Evolutionary conservation across 2,888 invertebrate genomes (phyloP), one percentile per base, ranked within the genome.

Genomic region (Hydriomena furcata): DNA sequence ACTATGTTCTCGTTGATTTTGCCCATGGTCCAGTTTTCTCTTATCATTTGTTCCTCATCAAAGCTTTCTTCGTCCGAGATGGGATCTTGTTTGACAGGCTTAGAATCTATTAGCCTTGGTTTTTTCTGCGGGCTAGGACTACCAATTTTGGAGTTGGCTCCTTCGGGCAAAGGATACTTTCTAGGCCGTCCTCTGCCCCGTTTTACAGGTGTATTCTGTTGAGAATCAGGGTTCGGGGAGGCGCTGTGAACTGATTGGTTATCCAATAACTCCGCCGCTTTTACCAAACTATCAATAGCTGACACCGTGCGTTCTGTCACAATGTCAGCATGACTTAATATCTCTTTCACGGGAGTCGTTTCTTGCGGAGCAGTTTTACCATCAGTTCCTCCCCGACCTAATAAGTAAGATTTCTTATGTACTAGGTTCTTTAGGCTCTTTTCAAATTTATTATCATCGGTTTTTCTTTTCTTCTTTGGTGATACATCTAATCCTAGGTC

Each of bases 1-100:
- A 90, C 79, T 31, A 91, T 90, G 53, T 90, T 88, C 63, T 91
- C 90, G 64, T 91, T 88, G 32, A 91, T 91, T 76, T 89, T 91
- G n/a, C 91, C 91, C 88, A 89, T 88, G 1, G 89, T 89, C 90
- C 89, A 90, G 65, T 89, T 89, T 71, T 86, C 88, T 67, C 75
- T 78, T 4, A 87, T 68, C 5, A 82, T 72, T 65, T 71, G 82
- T 36, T 59, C 61, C 21, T 76, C 79, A 35, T 80, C 84, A 21
- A 73, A 76, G 23, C 64, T 71, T 1, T 82, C 80, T 31, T 82
- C 81, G 23, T 76, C 78, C 1, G 68, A 70, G 11, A 57, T 51
- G 5, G 61, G 50, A 28, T 61, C 63, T 23, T 43, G 64, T 61
- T 78, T 82, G 11, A 55, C 40, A 1, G 62, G 50, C 62, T 79